phyloP scores from a whole-genome alignment of 2,113 vertebrate species.

The Tachysurus vachellii region DNA sequence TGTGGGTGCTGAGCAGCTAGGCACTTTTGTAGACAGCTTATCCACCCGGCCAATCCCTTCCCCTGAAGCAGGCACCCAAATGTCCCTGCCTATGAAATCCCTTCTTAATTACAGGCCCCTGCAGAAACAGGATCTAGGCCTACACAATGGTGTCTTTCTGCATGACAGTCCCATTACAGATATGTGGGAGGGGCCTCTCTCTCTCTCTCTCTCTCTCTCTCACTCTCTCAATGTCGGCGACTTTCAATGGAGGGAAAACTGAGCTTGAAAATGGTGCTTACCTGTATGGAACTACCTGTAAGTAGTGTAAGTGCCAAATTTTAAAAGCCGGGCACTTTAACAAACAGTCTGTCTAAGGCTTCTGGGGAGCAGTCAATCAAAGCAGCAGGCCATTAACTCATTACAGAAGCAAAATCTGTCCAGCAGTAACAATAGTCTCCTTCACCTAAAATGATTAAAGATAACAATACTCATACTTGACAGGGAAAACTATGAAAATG shows the following conservation, averaged over 20 bases:
- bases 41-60: conserved; percentile 62
- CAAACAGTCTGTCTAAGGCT: conserved; percentile 55
- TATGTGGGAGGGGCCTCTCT: conserved; percentile 42
- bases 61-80: conserved; percentile 49
- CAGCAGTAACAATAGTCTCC: background rate
- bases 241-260: conserved; percentile 59
- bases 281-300: conserved; percentile 55
- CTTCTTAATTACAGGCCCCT: conserved; percentile 75
- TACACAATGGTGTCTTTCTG: conserved; percentile 76
- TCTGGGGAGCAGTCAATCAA: conserved; percentile 47
- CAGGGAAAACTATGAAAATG: background rate
- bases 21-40: conserved; percentile 54
- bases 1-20: conserved; percentile 26
- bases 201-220: background rate
- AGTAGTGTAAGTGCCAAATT: too few species aligned
- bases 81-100: conserved; percentile 61
- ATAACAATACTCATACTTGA: conserved; percentile 5
- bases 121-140: conserved; percentile 70
- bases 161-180: conserved; percentile 71
- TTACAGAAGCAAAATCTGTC: background rate
- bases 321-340: conserved; percentile 16
- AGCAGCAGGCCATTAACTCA: conserved; percentile 14
- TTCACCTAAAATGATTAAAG: conserved; percentile 1
- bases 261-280: conserved; percentile 61
- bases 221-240: conserved; percentile 52